phyloP scores from a whole-genome alignment of 2,797 vertebrate species.

The Thalassophryne amazonica region DNA sequence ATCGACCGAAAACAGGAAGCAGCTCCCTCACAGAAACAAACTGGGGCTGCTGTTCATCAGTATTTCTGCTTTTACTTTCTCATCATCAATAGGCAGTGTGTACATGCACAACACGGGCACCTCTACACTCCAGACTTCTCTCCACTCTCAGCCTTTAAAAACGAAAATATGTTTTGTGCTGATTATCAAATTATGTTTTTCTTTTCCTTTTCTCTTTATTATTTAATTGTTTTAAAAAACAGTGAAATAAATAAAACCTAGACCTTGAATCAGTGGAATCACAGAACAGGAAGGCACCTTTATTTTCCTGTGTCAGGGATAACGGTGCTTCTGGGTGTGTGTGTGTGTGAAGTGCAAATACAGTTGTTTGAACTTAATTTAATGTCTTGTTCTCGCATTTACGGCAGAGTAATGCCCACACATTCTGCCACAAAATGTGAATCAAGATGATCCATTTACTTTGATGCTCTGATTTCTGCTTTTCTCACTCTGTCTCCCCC shows the following conservation, averaged over 20 bases:
- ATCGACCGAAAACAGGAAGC: no score
- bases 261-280: slow-evolving; percentile 32
- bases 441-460: neutral
- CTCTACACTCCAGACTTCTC: neutral
- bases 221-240: slow-evolving; percentile 42
- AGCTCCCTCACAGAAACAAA: slow-evolving; percentile 9
- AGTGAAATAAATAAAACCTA: slow-evolving; percentile 3
- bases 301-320: slow-evolving; percentile 31
- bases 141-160: slow-evolving; percentile 24
- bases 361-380: slow-evolving; percentile 22
- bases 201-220: no score
- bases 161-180: slow-evolving; percentile 27
- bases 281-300: slow-evolving; percentile 25
- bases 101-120: neutral
- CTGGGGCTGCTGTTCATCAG: slow-evolving; percentile 4
- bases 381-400: slow-evolving; percentile 32
- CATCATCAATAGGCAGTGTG: neutral
- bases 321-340: slow-evolving; percentile 6
- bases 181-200: slow-evolving; percentile 38
- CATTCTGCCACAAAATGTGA: slow-evolving; percentile 7
- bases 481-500: neutral
- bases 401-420: neutral
- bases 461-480: neutral
- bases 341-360: slow-evolving; percentile 49
- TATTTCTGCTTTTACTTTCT: neutral